These are phyloP conservation scores for Misgurnus mizolepis DNA, from an alignment of 2,113 vertebrate species.

Conservation along the genomic window DNA sequence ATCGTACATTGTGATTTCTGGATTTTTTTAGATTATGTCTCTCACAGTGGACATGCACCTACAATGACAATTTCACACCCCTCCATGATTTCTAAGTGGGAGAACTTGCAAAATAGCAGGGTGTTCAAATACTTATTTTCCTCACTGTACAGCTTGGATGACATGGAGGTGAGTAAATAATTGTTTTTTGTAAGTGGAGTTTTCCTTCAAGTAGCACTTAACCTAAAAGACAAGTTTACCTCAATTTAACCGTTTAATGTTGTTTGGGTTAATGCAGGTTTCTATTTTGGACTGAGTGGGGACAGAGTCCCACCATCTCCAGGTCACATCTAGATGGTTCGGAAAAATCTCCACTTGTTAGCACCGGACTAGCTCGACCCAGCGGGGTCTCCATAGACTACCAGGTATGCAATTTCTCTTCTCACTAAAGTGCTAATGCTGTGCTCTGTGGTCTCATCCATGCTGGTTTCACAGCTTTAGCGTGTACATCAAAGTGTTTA, in stretches of 20 bases:
- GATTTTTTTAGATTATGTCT: no score
- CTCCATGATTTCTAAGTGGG: no score
- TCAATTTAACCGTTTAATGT: not conserved
- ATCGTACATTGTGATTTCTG: no score
- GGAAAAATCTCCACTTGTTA: constrained; percentile 79
- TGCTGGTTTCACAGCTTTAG: constrained; percentile 42
- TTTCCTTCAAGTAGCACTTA: no score
- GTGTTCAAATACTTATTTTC: no score
- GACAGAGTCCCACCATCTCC: constrained; percentile 83
- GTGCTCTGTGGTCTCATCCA: constrained; percentile 6
- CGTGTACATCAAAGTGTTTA: constrained; percentile 50
- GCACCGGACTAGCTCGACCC: constrained; percentile 80
- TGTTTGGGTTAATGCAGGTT: constrained; percentile 69
- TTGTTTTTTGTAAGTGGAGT: no score
- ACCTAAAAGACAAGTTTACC: not conserved
- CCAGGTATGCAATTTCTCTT: constrained; percentile 72
- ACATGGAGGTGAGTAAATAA: no score
- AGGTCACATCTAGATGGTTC: constrained; percentile 84
- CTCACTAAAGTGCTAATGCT: constrained; percentile 19
- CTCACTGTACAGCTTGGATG: no score
- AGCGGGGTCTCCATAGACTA: constrained; percentile 87
- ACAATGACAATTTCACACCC: no score
- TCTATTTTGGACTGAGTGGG: constrained; percentile 91
- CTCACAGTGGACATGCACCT: no score
- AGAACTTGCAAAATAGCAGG: no score